These are phyloP conservation scores for Vireo griseus DNA, from an alignment of 2,797 vertebrate species.

Conservation along the genomic window DNA sequence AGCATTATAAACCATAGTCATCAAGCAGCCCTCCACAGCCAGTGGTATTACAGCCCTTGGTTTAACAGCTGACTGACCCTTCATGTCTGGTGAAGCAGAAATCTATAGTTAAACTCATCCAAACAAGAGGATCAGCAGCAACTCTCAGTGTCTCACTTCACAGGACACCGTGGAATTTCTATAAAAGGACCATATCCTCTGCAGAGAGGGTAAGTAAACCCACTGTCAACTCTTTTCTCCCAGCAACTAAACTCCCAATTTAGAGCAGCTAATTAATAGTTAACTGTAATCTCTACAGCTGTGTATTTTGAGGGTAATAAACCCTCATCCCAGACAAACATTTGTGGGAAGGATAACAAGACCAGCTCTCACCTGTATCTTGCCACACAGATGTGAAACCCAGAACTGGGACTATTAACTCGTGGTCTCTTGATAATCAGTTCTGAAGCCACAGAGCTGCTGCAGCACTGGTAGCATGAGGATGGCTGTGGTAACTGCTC, in stretches of 20 bases:
- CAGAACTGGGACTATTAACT: neutral
- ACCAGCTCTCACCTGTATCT: neutral
- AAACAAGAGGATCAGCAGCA: neutral
- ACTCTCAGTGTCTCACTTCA: neutral
- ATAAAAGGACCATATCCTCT: neutral
- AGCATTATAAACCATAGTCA: neutral
- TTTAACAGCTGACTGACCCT: neutral
- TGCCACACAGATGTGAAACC: neutral
- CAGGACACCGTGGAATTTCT: neutral
- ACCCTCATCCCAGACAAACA: neutral
- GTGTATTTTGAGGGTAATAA: neutral
- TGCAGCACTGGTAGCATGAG: neutral
- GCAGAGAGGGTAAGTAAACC: neutral
- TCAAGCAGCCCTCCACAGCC: neutral
- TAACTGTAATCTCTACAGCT: neutral
- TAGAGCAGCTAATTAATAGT: neutral
- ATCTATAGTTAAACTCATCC: neutral
- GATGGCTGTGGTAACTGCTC: neutral
- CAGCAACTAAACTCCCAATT: neutral
- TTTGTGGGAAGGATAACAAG: neutral
- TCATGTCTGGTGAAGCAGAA: constrained; percentile 7
- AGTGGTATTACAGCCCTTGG: neutral
- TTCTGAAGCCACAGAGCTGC: neutral
- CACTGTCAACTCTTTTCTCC: neutral
- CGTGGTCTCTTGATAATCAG: too few relatives aligned